A percentile compares a stretch with the other conserved stretches of the same genome.
Evolutionary conservation across 2,888 invertebrate genomes (phyloP).

Genomic region (Tetrapedia diversipes): DNA sequence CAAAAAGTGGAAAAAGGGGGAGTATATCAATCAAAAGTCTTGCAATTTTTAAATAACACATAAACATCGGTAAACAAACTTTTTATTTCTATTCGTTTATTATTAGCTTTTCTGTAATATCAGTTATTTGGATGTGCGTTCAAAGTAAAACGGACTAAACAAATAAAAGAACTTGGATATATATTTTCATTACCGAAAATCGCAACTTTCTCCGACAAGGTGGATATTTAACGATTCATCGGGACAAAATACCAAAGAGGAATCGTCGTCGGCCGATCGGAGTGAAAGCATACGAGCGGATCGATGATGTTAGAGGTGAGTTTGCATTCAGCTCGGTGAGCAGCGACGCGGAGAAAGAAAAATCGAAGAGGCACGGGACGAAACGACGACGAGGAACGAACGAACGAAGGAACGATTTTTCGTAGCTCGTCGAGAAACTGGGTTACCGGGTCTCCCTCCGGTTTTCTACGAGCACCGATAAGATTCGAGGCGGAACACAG

Average conservation of each 20-base stretch:
- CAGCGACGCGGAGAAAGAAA: conserved; percentile 41
- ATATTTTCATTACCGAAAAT: conserved; percentile 35
- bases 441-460: conserved; percentile 69
- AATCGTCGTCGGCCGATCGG: conserved; percentile 14
- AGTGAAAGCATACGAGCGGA: conserved; percentile 59
- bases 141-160: neutral
- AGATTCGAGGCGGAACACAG: conserved; percentile 58
- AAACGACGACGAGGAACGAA: conserved; percentile 28
- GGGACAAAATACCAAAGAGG: conserved; percentile 16
- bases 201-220: conserved; percentile 37
- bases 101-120: too few relatives aligned
- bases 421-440: conserved; percentile 64
- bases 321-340: conserved; percentile 47
- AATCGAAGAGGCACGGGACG: conserved; percentile 33
- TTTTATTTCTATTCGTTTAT: too few relatives aligned
- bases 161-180: too few relatives aligned
- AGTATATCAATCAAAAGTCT: too few relatives aligned
- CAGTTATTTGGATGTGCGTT: too few relatives aligned
- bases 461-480: conserved; percentile 72
- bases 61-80: too few relatives aligned
- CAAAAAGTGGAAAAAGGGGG: too few relatives aligned
- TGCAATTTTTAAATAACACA: neutral
- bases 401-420: conserved; percentile 62
- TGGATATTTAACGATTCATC: conserved; percentile 7
- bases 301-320: conserved; percentile 40